A percentile compares a stretch with the other conserved stretches of the same genome.
These are phyloP conservation scores for Toxotes chatareus DNA, from an alignment of 2,113 vertebrate genomes.

Conservation along the genomic window DNA sequence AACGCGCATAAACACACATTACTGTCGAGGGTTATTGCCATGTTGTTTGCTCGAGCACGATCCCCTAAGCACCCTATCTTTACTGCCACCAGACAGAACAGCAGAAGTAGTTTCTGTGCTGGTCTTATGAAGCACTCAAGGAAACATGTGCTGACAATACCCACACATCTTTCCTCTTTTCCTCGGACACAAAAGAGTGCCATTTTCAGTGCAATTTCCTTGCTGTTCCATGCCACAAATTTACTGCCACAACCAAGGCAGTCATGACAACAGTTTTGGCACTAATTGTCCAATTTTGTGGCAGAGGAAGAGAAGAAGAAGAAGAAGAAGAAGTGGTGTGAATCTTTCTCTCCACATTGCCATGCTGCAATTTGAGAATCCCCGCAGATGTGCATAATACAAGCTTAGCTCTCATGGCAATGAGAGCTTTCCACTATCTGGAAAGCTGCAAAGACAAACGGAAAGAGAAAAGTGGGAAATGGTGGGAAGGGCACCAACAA, in stretches of 20 bases:
- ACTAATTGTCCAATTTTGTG: slow-evolving; percentile 52
- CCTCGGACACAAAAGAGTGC: slow-evolving; percentile 30
- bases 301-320: slow-evolving; percentile 26
- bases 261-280: slow-evolving; percentile 40
- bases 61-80: slow-evolving; percentile 34
- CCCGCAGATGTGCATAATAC: slow-evolving; percentile 61
- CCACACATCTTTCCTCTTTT: slow-evolving; percentile 22
- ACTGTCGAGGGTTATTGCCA: slow-evolving; percentile 27
- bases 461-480: slow-evolving; percentile 20
- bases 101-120: slow-evolving; percentile 28
- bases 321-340: slow-evolving; percentile 25
- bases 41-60: slow-evolving; percentile 30
- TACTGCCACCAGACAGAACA: slow-evolving; percentile 10
- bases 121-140: slow-evolving; percentile 17
- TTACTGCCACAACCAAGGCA: slow-evolving; percentile 22
- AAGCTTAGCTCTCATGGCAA: slow-evolving; percentile 44
- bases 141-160: slow-evolving; percentile 44
- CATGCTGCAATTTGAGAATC: slow-evolving; percentile 62
- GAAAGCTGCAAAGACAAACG: slow-evolving; percentile 44
- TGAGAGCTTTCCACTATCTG: slow-evolving; percentile 33
- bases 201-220: slow-evolving; percentile 46
- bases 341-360: slow-evolving; percentile 43
- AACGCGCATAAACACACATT: slow-evolving; percentile 44
- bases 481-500: background rate
- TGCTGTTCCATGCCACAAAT: slow-evolving; percentile 29